Percentiles rank a stretch among this genome's conserved stretches.
phyloP scores from a whole-genome alignment of 2,797 vertebrate genomes.

The Tragopan temminckii region DNA sequence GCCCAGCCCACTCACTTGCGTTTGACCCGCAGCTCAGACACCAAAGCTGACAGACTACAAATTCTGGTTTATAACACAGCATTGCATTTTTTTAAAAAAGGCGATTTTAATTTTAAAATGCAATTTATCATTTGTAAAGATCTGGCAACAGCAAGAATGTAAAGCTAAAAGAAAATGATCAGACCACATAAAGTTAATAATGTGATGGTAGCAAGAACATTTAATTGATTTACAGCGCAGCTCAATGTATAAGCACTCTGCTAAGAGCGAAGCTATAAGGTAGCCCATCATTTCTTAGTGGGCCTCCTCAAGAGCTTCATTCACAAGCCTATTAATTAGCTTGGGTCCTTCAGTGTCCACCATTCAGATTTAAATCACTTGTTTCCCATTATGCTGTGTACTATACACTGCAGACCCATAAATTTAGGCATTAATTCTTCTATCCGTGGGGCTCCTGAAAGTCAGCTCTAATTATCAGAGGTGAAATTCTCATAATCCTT shows the following conservation, averaged over 20 bases:
- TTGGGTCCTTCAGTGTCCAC: slow-evolving; percentile 60
- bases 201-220: slow-evolving; percentile 56
- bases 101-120: neutral
- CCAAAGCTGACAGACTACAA: neutral
- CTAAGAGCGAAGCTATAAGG: slow-evolving; percentile 29
- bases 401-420: slow-evolving; percentile 44
- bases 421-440: slow-evolving; percentile 76
- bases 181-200: slow-evolving; percentile 62
- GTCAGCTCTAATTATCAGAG: slow-evolving; percentile 76
- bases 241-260: slow-evolving; percentile 35
- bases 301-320: slow-evolving; percentile 47
- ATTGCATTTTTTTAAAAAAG: neutral
- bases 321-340: slow-evolving; percentile 78
- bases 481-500: slow-evolving; percentile 68
- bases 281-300: slow-evolving; percentile 6
- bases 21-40: neutral
- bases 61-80: neutral
- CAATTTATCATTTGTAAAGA: slow-evolving; percentile 28
- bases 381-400: slow-evolving; percentile 72
- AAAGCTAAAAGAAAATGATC: slow-evolving; percentile 62
- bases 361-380: slow-evolving; percentile 63
- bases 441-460: slow-evolving; percentile 68
- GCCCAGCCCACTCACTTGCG: neutral
- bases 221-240: slow-evolving; percentile 64
- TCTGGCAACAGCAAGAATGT: slow-evolving; percentile 8